Base-by-base conservation (phyloP, 2,797 vertebrate genomes). In the Eutrigla gurnardus region DNA sequence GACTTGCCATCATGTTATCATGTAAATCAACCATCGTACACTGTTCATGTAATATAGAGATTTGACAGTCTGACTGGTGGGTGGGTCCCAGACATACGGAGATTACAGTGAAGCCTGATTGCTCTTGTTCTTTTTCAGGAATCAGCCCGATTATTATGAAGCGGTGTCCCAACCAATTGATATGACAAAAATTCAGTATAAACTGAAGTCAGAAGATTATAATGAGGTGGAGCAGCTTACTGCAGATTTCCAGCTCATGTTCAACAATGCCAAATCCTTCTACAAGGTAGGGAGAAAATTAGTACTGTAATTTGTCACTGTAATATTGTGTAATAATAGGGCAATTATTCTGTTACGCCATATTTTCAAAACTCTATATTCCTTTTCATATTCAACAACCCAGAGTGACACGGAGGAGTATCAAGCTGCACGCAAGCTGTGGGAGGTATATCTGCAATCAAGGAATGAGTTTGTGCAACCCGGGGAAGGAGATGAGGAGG, bases 101-200 rank as follows among this genome's bases (percentile, higher is more conserved):
- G 14, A 13, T 37, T 13, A 36, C 15, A 40, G 4, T 76, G 17
- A 54, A 59, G 10, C 15, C n/a, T 65, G 0, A 13, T 33, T 1
- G 33, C 5, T 39, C 0, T 66, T 57, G n/a, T 60, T 50, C 12
- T 71, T 77, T 77, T 86, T 72, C 70, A 99, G 98, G 92, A 99
- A 99, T 93, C 97, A 96, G 70, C 97, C 98, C 75, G 98, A 99
- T 92, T 99, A 99, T 89, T 99, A 99, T 81, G 97, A 99, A 89
- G 95, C 96, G 73, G 96, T 99, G 83, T 96, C 97, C 83, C 97
- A 99, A 87, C 98, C 98, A 45, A 99, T 99, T 69, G 98, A 99
- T 88, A 96, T 99, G 95, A 97, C 97, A 91, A 99, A 99, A 90
- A 99, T 99, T 82, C 98, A 98, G 65, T 96, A 98, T 83, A 99